Evolutionary conservation across 1,140 invertebrate genomes (phyloP).

Genomic region (Ectropis grisescens): DNA sequence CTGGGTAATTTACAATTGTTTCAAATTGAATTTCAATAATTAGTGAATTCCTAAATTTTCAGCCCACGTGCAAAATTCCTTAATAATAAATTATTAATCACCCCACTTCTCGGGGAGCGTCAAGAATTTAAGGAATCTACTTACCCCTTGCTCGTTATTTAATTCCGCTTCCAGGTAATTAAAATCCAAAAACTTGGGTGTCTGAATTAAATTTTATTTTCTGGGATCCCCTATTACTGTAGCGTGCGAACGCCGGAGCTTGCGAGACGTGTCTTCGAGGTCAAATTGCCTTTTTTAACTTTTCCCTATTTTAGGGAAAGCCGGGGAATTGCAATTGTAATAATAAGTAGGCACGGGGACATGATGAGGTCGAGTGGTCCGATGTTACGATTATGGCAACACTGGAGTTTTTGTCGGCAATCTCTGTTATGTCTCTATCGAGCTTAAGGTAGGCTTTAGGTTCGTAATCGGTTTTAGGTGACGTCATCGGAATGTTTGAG

Average conservation of each 20-base stretch:
- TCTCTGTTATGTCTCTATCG: too few relatives aligned
- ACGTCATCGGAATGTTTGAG: too few relatives aligned
- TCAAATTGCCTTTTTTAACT: slow-evolving; percentile 41
- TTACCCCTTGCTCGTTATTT: slow-evolving; percentile 22
- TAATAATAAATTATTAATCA: slow-evolving; percentile 16
- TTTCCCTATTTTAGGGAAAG: slow-evolving; percentile 38
- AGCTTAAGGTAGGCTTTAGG: too few relatives aligned
- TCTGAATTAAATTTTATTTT: slow-evolving; percentile 34
- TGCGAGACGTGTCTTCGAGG: slow-evolving; percentile 19
- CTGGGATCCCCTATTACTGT: too few relatives aligned
- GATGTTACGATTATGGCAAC: slow-evolving; percentile 14
- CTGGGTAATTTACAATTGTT: too few relatives aligned
- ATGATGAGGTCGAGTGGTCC: slow-evolving; percentile 16
- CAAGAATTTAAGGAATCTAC: slow-evolving; percentile 10
- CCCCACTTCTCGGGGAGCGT: background rate
- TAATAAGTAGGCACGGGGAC: slow-evolving; percentile 24
- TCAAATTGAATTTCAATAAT: too few relatives aligned
- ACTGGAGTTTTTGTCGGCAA: background rate
- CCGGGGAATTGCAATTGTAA: slow-evolving; percentile 29
- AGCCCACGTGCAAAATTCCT: too few relatives aligned
- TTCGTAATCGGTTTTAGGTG: too few relatives aligned
- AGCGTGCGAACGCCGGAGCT: background rate
- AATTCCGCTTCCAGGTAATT: slow-evolving; percentile 35
- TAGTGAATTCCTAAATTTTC: too few relatives aligned
- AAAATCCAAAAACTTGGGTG: slow-evolving; percentile 37